Conservation (phyloP, 2,888 invertebrate genomes). For the Brachypterus glaber region DNA sequence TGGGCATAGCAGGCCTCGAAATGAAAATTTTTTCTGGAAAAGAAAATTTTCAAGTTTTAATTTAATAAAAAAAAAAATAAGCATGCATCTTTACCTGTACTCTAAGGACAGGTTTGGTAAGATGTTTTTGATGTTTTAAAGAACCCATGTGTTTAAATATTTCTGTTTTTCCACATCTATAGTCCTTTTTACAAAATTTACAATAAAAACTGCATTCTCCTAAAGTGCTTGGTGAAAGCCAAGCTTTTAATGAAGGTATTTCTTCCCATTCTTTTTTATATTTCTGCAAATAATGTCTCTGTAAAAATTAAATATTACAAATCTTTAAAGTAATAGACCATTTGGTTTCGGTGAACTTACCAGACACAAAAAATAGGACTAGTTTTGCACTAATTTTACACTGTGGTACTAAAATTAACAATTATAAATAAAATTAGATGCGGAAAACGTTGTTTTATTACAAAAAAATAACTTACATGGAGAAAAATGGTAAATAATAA, state of each 20-base stretch:
- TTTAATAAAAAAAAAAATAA: not conserved
- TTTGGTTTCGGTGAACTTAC: too few relatives aligned
- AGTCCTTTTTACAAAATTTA: conserved; percentile 37
- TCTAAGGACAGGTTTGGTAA: conserved; percentile 20
- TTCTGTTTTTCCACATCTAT: conserved; percentile 36
- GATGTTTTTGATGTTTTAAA: conserved; percentile 32
- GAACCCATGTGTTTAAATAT: conserved; percentile 37
- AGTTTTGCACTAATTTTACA: too few relatives aligned
- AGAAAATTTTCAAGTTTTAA: conserved; percentile 2
- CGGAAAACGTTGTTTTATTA: too few relatives aligned
- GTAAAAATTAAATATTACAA: conserved; percentile 3
- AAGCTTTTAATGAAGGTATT: conserved; percentile 35
- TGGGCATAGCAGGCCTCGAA: conserved; percentile 35
- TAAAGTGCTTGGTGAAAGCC: conserved; percentile 35
- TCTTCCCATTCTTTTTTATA: conserved; percentile 38
- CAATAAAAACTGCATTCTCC: conserved; percentile 37
- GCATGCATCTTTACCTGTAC: conserved; percentile 20
- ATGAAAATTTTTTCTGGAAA: conserved; percentile 34
- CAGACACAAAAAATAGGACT: too few relatives aligned
- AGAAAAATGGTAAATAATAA: too few relatives aligned
- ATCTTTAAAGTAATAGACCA: not conserved
- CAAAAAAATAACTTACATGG: too few relatives aligned
- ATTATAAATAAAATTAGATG: too few relatives aligned
- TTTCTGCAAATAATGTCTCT: conserved; percentile 32
- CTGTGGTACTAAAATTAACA: too few relatives aligned